Conservation (phyloP, 2,888 invertebrate genomes). For the Volucella bombylans region DNA sequence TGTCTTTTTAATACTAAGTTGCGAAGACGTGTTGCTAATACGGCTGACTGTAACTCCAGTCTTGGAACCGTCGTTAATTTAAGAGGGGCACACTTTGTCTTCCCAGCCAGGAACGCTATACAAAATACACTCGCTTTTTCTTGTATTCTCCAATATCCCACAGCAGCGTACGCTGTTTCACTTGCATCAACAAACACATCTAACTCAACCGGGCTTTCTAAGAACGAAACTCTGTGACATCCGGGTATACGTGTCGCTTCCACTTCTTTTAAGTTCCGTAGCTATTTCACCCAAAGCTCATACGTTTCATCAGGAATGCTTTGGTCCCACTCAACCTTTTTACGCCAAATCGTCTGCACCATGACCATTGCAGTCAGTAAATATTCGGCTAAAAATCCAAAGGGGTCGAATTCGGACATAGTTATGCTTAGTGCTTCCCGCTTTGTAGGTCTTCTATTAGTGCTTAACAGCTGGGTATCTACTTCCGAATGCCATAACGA, state of each 20-base stretch:
- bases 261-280: neutral
- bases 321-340: slow-evolving; percentile 68
- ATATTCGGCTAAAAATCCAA: too few relatives aligned
- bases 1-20: slow-evolving; percentile 15
- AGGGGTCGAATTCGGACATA: too few relatives aligned
- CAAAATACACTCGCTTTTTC: neutral
- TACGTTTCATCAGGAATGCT: slow-evolving; percentile 15
- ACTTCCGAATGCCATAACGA: too few relatives aligned
- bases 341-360: too few relatives aligned
- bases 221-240: slow-evolving; percentile 24
- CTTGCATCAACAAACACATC: slow-evolving; percentile 59
- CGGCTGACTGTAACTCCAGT: slow-evolving; percentile 42
- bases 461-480: too few relatives aligned
- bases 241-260: neutral
- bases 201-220: slow-evolving; percentile 19
- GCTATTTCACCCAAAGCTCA: slow-evolving; percentile 34
- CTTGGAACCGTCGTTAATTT: neutral
- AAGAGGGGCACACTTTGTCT: slow-evolving; percentile 30
- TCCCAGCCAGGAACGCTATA: slow-evolving; percentile 32
- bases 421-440: too few relatives aligned
- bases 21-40: slow-evolving; percentile 33
- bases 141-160: too few relatives aligned
- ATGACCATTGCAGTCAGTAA: too few relatives aligned
- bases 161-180: slow-evolving; percentile 18
- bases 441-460: too few relatives aligned